These are phyloP conservation scores for Paramisgurnus dabryanus DNA, from an alignment of 2,113 vertebrate genomes.

Conservation along the genomic window DNA sequence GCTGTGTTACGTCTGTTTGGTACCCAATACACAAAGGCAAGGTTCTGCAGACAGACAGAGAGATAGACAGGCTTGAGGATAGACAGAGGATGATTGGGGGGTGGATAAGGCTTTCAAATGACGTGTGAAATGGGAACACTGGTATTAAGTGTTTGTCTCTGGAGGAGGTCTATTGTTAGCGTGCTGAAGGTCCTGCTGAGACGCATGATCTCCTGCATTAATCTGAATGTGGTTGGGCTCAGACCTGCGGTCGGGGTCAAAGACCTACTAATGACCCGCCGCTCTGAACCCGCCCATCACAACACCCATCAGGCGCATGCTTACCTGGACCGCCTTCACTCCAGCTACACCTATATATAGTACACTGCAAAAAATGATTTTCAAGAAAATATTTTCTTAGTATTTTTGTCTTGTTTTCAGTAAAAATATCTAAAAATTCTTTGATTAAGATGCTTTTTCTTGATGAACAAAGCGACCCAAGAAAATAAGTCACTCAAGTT, in stretches of 20 bases:
- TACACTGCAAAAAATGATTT: too few species aligned
- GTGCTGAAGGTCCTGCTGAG: conserved; percentile 69
- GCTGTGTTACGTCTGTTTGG: conserved; percentile 69
- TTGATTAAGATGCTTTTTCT: too few species aligned
- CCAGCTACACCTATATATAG: too few species aligned
- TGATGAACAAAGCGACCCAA: too few species aligned
- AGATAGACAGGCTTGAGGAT: conserved; percentile 10
- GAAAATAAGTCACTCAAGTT: too few species aligned
- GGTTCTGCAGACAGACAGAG: conserved; percentile 58
- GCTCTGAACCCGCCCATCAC: conserved; percentile 29
- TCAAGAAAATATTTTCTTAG: too few species aligned
- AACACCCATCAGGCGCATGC: conserved; percentile 4
- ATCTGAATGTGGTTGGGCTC: conserved; percentile 60
- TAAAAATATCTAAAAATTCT: too few species aligned
- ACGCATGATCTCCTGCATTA: conserved; percentile 77
- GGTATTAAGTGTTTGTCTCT: conserved; percentile 75
- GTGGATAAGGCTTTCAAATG: conserved; percentile 71
- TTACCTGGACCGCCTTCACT: too few species aligned
- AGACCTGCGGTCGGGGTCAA: conserved; percentile 16
- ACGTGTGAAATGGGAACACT: conserved; percentile 77
- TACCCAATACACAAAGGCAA: conserved; percentile 76
- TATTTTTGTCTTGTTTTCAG: too few species aligned
- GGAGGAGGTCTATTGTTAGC: conserved; percentile 71
- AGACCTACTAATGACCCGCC: conserved; percentile 54
- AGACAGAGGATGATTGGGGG: conserved; percentile 40